Evolutionary conservation across 2,888 invertebrate species (phyloP).

Genomic region (Mesochorus sp.): DNA sequence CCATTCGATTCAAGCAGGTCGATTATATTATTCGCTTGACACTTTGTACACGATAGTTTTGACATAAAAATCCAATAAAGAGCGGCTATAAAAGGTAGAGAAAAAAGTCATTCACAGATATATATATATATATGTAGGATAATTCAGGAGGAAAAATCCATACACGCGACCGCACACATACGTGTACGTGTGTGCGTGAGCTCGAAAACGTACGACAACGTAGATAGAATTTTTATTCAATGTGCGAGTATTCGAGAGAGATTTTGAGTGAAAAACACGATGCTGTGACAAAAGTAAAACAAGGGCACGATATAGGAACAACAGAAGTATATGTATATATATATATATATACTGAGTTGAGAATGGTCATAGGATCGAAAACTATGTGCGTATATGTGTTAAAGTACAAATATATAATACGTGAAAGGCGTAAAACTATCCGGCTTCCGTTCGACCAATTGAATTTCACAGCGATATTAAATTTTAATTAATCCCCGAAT

Average conservation of each 20-base stretch:
- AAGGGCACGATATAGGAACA: too few relatives aligned
- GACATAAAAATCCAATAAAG: conserved; percentile 34
- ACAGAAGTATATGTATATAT: too few relatives aligned
- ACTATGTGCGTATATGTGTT: neutral
- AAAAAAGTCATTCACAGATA: conserved; percentile 4
- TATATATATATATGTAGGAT: too few relatives aligned
- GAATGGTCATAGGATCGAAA: too few relatives aligned
- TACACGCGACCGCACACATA: neutral
- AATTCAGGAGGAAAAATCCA: too few relatives aligned
- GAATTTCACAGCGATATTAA: conserved; percentile 71
- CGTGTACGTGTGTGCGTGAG: too few relatives aligned
- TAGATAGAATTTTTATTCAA: too few relatives aligned
- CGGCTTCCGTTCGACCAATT: conserved; percentile 63
- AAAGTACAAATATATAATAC: neutral
- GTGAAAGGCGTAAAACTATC: conserved; percentile 29
- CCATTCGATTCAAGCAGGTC: neutral
- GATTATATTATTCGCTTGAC: neutral
- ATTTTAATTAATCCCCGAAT: conserved; percentile 72
- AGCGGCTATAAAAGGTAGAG: neutral
- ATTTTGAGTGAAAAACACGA: too few relatives aligned
- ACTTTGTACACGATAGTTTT: neutral
- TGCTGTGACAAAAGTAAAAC: too few relatives aligned
- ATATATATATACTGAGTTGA: too few relatives aligned
- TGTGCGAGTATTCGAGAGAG: too few relatives aligned
- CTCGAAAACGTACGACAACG: too few relatives aligned